Evolutionary conservation across 2,797 vertebrate genomes (phyloP).

Genomic region (Enteromius trimaculatus): DNA sequence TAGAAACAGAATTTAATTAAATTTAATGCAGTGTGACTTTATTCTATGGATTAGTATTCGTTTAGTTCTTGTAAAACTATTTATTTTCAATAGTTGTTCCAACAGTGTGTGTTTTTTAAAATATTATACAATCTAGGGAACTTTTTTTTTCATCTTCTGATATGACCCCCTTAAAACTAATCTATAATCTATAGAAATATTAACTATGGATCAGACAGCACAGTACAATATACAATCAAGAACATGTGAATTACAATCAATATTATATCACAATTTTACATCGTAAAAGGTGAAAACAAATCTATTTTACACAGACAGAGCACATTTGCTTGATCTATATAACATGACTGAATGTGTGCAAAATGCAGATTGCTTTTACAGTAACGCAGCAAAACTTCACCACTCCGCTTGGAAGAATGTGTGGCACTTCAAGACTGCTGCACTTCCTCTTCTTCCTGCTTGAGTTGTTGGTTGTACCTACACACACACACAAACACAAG

Average conservation of each 20-base stretch:
- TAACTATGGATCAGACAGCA: neutral
- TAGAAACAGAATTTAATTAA: too few relatives aligned
- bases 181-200: neutral
- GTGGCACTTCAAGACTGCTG: constrained; percentile 29
- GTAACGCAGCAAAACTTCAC: neutral
- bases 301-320: constrained; percentile 2
- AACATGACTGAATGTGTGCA: constrained; percentile 18
- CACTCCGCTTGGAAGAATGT: neutral
- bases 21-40: neutral
- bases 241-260: constrained; percentile 9
- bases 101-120: neutral
- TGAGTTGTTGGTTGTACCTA: constrained; percentile 59
- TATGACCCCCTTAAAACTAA: neutral
- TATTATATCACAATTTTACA: neutral
- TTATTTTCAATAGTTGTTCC: neutral
- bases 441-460: constrained; percentile 45
- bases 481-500: constrained; percentile 35
- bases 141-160: neutral
- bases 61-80: neutral
- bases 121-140: neutral
- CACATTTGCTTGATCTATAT: constrained; percentile 16
- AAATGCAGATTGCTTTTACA: constrained; percentile 30
- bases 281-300: neutral
- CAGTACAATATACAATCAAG: neutral
- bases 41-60: neutral